A percentile compares a stretch with the other conserved stretches of the same genome.
Conservation (phyloP, 2,797 vertebrate species). For the Sus cebifrons region DNA sequence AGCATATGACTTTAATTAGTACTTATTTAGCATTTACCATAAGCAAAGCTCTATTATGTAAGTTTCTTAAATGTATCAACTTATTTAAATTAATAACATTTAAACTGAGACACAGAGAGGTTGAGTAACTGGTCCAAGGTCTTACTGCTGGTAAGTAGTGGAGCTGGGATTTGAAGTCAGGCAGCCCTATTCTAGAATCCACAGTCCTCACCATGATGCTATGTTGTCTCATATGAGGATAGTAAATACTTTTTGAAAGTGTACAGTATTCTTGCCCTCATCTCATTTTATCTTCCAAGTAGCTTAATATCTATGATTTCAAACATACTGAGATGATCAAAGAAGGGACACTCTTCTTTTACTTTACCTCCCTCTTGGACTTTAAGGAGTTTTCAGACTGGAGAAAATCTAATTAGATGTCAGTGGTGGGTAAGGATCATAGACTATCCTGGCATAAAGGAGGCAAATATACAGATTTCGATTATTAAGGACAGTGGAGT, state of each 20-base stretch:
- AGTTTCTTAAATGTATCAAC: neutral
- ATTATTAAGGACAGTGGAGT: neutral
- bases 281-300: constrained; percentile 28
- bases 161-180: neutral
- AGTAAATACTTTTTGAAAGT: neutral
- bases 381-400: neutral
- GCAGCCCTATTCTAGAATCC: neutral
- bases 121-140: neutral
- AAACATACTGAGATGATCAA: neutral
- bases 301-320: neutral
- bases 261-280: neutral
- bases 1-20: constrained; percentile 43
- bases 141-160: neutral
- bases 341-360: neutral
- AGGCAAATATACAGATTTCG: neutral
- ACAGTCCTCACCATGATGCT: neutral
- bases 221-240: constrained; percentile 1
- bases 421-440: neutral
- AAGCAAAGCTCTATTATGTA: neutral
- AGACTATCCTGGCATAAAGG: neutral
- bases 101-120: neutral
- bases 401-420: constrained; percentile 1
- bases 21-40: constrained; percentile 15
- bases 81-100: constrained; percentile 32
- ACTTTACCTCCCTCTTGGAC: neutral